Conservation (phyloP, 2,113 vertebrate genomes). For the Larimichthys crocea region DNA sequence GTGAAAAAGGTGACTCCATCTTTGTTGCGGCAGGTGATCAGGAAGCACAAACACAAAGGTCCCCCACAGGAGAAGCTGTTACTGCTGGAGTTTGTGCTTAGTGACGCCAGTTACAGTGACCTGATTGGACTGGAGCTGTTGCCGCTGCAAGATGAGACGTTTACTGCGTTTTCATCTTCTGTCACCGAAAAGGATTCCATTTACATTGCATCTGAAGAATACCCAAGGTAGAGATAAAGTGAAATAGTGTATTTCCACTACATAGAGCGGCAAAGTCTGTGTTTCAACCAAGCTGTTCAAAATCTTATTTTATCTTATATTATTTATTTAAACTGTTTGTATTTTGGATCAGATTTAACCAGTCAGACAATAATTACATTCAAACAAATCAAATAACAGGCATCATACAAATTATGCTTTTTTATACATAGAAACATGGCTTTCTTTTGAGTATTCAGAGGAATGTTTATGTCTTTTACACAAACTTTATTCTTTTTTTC, state of each 20-base stretch:
- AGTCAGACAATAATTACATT: not conserved
- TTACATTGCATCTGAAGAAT: slow-evolving; percentile 94
- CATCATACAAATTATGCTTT: not conserved
- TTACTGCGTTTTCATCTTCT: slow-evolving; percentile 91
- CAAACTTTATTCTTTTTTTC: not conserved
- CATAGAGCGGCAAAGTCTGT: not conserved
- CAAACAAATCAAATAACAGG: not conserved
- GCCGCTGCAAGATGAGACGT: slow-evolving; percentile 91
- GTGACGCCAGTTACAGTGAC: slow-evolving; percentile 91
- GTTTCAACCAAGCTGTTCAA: not conserved
- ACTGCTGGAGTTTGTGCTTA: slow-evolving; percentile 92
- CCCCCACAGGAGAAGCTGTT: slow-evolving; percentile 87
- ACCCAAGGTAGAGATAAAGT: slow-evolving; percentile 87
- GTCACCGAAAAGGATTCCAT: slow-evolving; percentile 92
- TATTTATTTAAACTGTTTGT: not conserved
- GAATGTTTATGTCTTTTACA: not conserved
- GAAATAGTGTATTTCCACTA: not conserved
- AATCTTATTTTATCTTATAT: not conserved
- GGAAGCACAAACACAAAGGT: slow-evolving; percentile 88
- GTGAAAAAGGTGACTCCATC: slow-evolving; percentile 90
- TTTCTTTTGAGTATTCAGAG: not conserved
- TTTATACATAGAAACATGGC: not conserved
- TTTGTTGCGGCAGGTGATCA: slow-evolving; percentile 89
- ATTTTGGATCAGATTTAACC: not conserved
- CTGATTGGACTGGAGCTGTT: slow-evolving; percentile 95